These are phyloP conservation scores for Anticlea derivata DNA, from an alignment of 2,888 invertebrate species.

Conservation along the genomic window DNA sequence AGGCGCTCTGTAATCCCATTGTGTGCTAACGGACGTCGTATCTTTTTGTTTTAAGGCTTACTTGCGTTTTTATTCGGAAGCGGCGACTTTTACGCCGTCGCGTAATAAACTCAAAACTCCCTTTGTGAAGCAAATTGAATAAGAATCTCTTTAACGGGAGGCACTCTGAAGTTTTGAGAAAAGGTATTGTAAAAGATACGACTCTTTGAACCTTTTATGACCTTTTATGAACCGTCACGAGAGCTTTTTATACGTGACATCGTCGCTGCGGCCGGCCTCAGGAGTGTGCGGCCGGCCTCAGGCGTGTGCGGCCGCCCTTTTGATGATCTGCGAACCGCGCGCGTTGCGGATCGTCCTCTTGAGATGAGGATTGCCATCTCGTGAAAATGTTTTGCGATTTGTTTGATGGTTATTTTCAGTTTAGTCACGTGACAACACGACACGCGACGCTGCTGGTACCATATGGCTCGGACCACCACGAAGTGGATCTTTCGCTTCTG, in stretches of 20 bases:
- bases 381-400: too few relatives aligned
- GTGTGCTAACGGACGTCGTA: constrained; percentile 21
- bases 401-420: too few relatives aligned
- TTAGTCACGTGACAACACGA: too few relatives aligned
- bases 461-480: too few relatives aligned
- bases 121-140: constrained; percentile 22
- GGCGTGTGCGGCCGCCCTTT: not conserved
- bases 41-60: constrained; percentile 22
- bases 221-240: constrained; percentile 6
- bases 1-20: constrained; percentile 14
- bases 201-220: constrained; percentile 16
- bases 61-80: constrained; percentile 23
- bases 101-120: constrained; percentile 22
- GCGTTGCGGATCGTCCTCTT: not conserved
- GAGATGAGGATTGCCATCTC: too few relatives aligned
- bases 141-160: constrained; percentile 17
- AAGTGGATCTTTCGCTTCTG: too few relatives aligned
- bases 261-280: not conserved
- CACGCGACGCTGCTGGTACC: too few relatives aligned
- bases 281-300: not conserved
- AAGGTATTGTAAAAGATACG: constrained; percentile 16
- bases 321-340: not conserved
- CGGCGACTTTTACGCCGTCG: constrained; percentile 15
- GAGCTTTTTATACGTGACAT: not conserved
- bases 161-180: constrained; percentile 8